A percentile compares a stretch with the other conserved stretches of the same genome.
Evolutionary conservation across 2,113 vertebrate genomes (phyloP).

Genomic region (Daphoenositta chrysoptera): DNA sequence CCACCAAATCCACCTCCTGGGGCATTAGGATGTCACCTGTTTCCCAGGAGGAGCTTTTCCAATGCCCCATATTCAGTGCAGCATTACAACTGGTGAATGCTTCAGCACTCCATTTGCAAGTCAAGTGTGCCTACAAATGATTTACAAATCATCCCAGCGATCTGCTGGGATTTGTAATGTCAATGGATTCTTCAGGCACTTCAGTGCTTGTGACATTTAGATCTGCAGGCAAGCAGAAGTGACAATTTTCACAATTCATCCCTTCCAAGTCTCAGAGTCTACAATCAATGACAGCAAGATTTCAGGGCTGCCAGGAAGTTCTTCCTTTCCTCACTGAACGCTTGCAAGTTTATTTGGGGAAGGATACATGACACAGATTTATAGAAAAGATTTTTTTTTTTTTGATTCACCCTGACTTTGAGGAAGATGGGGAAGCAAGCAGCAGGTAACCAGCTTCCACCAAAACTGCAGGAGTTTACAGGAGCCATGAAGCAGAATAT

Average conservation of each 20-base stretch:
- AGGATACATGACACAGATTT: background rate
- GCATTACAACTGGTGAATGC: background rate
- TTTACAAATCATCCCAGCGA: slow-evolving; percentile 6
- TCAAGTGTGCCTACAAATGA: slow-evolving; percentile 9
- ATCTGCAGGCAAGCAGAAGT: slow-evolving; percentile 38
- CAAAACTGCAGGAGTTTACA: background rate
- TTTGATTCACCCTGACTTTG: background rate
- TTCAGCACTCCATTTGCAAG: background rate
- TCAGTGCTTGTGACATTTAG: slow-evolving; percentile 52
- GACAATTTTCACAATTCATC: slow-evolving; percentile 55
- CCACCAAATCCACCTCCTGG: background rate
- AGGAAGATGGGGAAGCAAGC: background rate
- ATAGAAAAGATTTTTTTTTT: background rate
- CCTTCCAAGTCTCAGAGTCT: slow-evolving; percentile 45
- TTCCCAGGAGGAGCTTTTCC: background rate
- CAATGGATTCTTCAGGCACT: slow-evolving; percentile 54
- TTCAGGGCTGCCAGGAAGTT: background rate
- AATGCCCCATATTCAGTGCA: background rate
- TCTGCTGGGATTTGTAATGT: slow-evolving; percentile 40
- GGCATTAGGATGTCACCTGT: background rate
- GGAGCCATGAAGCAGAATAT: background rate
- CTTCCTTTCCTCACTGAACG: background rate
- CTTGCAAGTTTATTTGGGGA: slow-evolving; percentile 1
- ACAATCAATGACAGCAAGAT: slow-evolving; percentile 37
- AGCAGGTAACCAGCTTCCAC: background rate